Evolutionary conservation across 2,113 vertebrate species (phyloP).

Genomic region (human): GRCh38 chr13:107471001-107471500

Average conservation of each 20-base stretch:
- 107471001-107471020: background rate
- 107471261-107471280: background rate
- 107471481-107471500: no score
- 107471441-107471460: no score
- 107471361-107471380: background rate
- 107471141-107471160: background rate
- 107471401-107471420: accelerated
- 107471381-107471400: no score
- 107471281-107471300: background rate
- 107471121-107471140: background rate
- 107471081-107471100: no score
- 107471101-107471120: no score
- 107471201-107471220: background rate
- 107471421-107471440: accelerated
- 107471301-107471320: background rate
- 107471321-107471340: background rate
- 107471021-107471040: background rate
- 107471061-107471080: background rate
- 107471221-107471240: background rate
- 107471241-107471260: background rate
- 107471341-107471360: background rate
- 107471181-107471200: background rate
- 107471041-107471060: background rate
- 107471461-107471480: no score
- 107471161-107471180: no score